These are phyloP conservation scores for Scarus forsteni DNA, from an alignment of 2,797 vertebrate species.

Conservation along the genomic window DNA sequence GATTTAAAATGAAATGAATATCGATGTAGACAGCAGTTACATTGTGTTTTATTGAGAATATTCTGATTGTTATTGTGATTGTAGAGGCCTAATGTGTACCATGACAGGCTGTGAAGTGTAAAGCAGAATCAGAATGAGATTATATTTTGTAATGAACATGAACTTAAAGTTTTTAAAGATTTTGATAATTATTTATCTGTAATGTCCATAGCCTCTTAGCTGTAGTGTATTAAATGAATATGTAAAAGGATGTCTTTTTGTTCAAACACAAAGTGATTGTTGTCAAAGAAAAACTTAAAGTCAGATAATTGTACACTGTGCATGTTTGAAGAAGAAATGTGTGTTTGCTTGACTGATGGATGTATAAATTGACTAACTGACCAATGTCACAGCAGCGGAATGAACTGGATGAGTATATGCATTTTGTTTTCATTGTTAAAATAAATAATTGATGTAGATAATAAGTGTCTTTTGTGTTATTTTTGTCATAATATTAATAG, in stretches of 20 bases:
- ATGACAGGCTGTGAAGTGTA: slow-evolving; percentile 1
- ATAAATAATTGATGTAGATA: slow-evolving; percentile 1
- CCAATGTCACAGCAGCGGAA: slow-evolving; percentile 2
- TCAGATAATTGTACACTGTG: not conserved
- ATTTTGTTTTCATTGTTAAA: not conserved
- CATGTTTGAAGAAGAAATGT: not conserved
- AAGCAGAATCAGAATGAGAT: slow-evolving; percentile 11
- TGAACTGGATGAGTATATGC: not conserved
- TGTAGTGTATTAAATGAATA: slow-evolving; percentile 8
- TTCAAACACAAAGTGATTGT: slow-evolving; percentile 13
- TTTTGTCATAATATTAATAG: slow-evolving; percentile 3
- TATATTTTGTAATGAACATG: slow-evolving; percentile 6
- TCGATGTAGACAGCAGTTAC: not conserved
- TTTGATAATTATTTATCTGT: slow-evolving; percentile 16
- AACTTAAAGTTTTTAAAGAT: slow-evolving; percentile 1
- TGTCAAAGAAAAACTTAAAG: slow-evolving; percentile 6
- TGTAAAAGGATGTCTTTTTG: not conserved
- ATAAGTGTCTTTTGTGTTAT: not conserved
- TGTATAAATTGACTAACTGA: not conserved
- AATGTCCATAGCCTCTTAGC: slow-evolving; percentile 2
- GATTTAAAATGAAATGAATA: slow-evolving; percentile 8
- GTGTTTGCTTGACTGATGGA: slow-evolving; percentile 7
- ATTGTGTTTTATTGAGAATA: slow-evolving; percentile 4
- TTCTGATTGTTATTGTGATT: not conserved
- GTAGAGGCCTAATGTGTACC: slow-evolving; percentile 3